phyloP scores from a whole-genome alignment of 1,140 invertebrate genomes.

The Cryptotermes secundus region DNA sequence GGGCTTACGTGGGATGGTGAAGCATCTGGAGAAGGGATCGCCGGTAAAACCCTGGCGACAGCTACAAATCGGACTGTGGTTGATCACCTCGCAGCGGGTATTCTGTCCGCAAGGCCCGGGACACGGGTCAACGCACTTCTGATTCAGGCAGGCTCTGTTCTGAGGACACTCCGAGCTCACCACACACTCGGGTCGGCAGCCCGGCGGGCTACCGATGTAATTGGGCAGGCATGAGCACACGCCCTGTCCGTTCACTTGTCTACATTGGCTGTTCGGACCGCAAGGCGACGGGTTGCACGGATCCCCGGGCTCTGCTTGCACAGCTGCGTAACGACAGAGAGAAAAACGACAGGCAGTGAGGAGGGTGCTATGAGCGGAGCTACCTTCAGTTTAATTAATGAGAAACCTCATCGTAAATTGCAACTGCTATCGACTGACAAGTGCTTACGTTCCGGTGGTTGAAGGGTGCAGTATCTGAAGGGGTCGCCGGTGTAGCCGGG shows the following conservation, averaged over 20 bases:
- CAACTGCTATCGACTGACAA: not conserved
- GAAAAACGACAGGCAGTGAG: conserved; percentile 42
- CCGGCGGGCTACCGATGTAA: conserved; percentile 41
- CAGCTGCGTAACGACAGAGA: conserved; percentile 33
- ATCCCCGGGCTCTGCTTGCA: conserved; percentile 38
- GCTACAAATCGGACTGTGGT: conserved; percentile 39
- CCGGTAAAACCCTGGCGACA: conserved; percentile 42
- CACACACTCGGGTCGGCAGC: conserved; percentile 46
- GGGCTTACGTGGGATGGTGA: conserved; percentile 41
- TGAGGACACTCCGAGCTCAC: conserved; percentile 45
- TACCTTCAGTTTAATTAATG: conserved; percentile 36
- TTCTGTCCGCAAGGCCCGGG: conserved; percentile 51
- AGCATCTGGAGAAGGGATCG: conserved; percentile 42
- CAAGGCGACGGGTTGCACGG: conserved; percentile 48
- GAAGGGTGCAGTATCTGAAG: conserved; percentile 54
- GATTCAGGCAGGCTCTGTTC: conserved; percentile 56
- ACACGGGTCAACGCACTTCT: conserved; percentile 68
- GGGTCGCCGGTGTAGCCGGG: conserved; percentile 57
- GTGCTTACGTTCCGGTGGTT: conserved; percentile 42
- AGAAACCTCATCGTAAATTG: conserved; percentile 44
- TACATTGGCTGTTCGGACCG: conserved; percentile 48
- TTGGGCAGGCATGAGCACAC: conserved; percentile 41
- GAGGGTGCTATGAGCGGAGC: conserved; percentile 34
- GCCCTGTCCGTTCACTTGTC: conserved; percentile 41
- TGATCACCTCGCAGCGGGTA: conserved; percentile 44